A percentile compares a stretch with the other conserved stretches of the same genome.
These are phyloP conservation scores for Aphis craccivora DNA, from an alignment of 1,140 invertebrate genomes.

Conservation along the genomic window DNA sequence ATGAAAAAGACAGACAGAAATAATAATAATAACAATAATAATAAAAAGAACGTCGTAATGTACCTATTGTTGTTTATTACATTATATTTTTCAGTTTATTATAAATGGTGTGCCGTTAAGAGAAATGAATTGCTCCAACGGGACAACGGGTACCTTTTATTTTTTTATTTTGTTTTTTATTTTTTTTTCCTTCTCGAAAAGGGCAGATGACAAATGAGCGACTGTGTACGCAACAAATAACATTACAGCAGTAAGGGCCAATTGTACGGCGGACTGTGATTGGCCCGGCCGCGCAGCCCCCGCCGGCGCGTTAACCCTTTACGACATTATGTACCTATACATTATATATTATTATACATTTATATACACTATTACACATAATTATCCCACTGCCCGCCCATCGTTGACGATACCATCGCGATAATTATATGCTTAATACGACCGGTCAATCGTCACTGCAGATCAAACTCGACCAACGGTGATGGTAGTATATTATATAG, in stretches of 20 bases:
- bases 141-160: conserved; percentile 52
- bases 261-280: conserved; percentile 28
- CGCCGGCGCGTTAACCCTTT: conserved; percentile 32
- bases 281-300: conserved; percentile 1
- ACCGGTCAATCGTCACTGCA: background rate
- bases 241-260: conserved; percentile 35
- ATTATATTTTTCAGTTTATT: conserved; percentile 49
- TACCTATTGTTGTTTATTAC: conserved; percentile 56
- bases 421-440: background rate
- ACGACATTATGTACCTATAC: background rate
- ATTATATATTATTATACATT: too few species aligned
- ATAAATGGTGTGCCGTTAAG: conserved; percentile 58
- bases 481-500: background rate
- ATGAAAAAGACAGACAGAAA: conserved; percentile 28
- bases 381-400: background rate
- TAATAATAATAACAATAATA: background rate
- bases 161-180: conserved; percentile 21
- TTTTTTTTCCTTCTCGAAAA: conserved; percentile 30
- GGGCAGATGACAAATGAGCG: conserved; percentile 56
- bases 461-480: background rate
- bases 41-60: conserved; percentile 50
- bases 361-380: too few species aligned
- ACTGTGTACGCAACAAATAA: conserved; percentile 47
- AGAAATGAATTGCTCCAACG: conserved; percentile 50
- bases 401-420: background rate